A percentile compares a stretch with the other conserved stretches of the same genome.
These are phyloP conservation scores for Tetragnatha montana DNA, from an alignment of 2,888 invertebrate genomes.

Conservation along the genomic window DNA sequence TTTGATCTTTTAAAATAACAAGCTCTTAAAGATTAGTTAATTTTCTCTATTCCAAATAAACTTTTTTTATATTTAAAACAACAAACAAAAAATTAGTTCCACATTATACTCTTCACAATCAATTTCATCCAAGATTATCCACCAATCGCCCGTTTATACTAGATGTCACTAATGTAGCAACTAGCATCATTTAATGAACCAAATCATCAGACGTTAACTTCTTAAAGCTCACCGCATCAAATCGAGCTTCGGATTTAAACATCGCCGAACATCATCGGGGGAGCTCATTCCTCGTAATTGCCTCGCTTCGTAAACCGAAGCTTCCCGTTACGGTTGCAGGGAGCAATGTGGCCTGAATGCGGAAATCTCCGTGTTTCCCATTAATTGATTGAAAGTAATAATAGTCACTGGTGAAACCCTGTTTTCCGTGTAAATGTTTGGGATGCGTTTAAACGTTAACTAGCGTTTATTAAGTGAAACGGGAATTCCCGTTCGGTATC, in stretches of 20 bases:
- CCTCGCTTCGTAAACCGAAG: neutral
- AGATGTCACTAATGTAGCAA: too few species aligned
- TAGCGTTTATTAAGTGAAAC: neutral
- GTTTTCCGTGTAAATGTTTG: neutral
- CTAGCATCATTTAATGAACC: neutral
- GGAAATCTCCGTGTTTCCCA: neutral
- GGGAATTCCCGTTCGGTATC: neutral
- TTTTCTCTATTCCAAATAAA: too few species aligned
- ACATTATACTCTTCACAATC: too few species aligned
- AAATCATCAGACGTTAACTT: neutral
- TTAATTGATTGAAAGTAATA: slow-evolving; percentile 1
- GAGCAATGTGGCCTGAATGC: neutral
- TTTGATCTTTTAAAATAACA: too few species aligned
- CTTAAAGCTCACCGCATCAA: neutral
- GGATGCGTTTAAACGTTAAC: neutral
- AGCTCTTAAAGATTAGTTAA: too few species aligned
- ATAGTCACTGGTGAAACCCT: neutral
- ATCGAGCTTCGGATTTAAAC: neutral
- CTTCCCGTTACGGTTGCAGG: too few species aligned
- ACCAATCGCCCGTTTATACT: too few species aligned
- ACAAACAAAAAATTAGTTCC: too few species aligned
- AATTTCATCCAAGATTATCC: too few species aligned
- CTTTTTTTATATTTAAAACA: too few species aligned
- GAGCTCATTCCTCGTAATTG: neutral
- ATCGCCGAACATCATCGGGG: neutral